Percentiles rank a stretch among this genome's conserved stretches.
phyloP scores from a whole-genome alignment of 2,888 invertebrate genomes.

The Sphinx pinastri region DNA sequence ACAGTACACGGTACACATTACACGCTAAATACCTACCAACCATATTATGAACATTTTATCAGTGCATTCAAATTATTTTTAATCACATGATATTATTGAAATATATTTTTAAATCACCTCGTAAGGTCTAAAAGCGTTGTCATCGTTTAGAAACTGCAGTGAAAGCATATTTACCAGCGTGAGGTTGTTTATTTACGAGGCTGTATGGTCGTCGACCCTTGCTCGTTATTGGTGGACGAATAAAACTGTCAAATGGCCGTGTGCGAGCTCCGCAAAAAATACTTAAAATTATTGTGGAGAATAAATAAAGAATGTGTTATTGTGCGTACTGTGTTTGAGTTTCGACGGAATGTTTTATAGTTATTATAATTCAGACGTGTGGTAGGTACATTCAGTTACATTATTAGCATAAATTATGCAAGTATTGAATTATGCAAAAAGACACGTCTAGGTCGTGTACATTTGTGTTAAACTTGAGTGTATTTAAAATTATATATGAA shows the following conservation, averaged over 20 bases:
- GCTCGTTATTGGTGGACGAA: slow-evolving; percentile 23
- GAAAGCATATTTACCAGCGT: slow-evolving; percentile 17
- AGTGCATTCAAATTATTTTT: not conserved
- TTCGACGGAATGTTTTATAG: slow-evolving; percentile 21
- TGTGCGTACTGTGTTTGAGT: slow-evolving; percentile 19
- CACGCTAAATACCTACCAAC: slow-evolving; percentile 4
- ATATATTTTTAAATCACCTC: not conserved
- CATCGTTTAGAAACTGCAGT: slow-evolving; percentile 18
- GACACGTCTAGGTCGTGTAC: slow-evolving; percentile 8
- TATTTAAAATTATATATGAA: not conserved
- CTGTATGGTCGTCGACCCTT: slow-evolving; percentile 29
- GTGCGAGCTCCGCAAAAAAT: slow-evolving; percentile 23
- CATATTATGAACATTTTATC: not conserved
- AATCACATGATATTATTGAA: not conserved
- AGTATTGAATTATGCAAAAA: slow-evolving; percentile 22
- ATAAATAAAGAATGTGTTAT: slow-evolving; percentile 21
- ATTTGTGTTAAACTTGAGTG: slow-evolving; percentile 3
- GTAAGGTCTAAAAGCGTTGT: not conserved
- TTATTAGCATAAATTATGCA: slow-evolving; percentile 25
- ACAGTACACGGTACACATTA: not conserved
- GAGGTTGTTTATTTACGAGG: slow-evolving; percentile 25
- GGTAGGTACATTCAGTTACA: slow-evolving; percentile 23
- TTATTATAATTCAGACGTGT: slow-evolving; percentile 20
- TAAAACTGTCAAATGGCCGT: slow-evolving; percentile 22
- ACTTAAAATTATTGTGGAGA: slow-evolving; percentile 4